phyloP scores from a whole-genome alignment of 1,140 invertebrate species.

The Whitmania pigra region DNA sequence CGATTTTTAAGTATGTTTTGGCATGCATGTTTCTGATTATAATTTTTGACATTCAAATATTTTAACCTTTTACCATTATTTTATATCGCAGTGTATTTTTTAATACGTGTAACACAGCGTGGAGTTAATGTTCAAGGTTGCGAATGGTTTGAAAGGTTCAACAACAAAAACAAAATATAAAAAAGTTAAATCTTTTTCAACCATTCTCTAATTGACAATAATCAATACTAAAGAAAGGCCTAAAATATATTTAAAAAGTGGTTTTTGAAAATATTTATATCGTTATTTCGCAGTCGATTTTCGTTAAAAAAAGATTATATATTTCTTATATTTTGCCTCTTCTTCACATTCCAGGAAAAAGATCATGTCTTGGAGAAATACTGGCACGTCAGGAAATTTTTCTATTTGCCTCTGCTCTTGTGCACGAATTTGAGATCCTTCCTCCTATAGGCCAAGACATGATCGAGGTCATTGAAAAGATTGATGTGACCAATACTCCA shows the following conservation, averaged over 20 bases:
- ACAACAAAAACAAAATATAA: neutral
- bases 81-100: too few species aligned
- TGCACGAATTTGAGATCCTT: constrained; percentile 28
- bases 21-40: too few species aligned
- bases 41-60: too few species aligned
- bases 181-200: too few species aligned
- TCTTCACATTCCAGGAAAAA: constrained; percentile 20
- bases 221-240: neutral
- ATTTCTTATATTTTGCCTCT: too few species aligned
- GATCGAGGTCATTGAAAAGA: neutral
- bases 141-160: neutral
- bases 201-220: too few species aligned
- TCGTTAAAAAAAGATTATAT: too few species aligned
- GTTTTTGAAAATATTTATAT: too few species aligned
- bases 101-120: too few species aligned
- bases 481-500: neutral
- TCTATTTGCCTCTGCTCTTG: constrained; percentile 27
- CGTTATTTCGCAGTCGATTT: too few species aligned
- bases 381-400: constrained; percentile 30
- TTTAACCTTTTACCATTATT: too few species aligned
- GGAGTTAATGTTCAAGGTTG: neutral
- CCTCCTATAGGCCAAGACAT: neutral
- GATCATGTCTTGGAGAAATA: constrained; percentile 29
- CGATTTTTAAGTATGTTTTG: too few species aligned
- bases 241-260: neutral